phyloP scores from a whole-genome alignment of 2,113 vertebrate genomes.

The Sturnira hondurensis region DNA sequence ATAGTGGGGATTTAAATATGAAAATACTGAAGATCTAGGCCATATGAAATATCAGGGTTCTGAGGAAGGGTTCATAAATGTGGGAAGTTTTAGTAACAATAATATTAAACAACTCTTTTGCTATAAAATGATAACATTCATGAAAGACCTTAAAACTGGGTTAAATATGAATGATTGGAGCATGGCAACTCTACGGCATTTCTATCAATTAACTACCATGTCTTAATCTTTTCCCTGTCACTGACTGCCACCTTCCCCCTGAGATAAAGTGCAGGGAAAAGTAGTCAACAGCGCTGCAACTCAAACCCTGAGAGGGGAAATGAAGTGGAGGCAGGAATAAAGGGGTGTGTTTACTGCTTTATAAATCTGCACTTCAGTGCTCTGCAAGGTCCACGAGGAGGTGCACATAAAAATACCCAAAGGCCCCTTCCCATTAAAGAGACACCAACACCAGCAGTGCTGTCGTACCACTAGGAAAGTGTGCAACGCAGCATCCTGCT shows the following conservation, averaged over 20 bases:
- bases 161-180: neutral
- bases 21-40: neutral
- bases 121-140: conserved; percentile 28
- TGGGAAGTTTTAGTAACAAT: neutral
- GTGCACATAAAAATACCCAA: neutral
- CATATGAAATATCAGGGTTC: neutral
- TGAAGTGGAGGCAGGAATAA: neutral
- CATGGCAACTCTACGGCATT: neutral
- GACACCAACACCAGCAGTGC: neutral
- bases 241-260: neutral
- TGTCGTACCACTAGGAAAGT: neutral
- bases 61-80: neutral
- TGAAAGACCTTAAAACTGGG: neutral
- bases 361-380: conserved; percentile 58
- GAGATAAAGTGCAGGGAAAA: neutral
- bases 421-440: neutral
- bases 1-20: neutral
- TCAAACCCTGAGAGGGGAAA: neutral
- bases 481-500: neutral
- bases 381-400: conserved; percentile 68
- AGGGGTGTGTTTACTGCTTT: neutral
- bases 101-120: neutral
- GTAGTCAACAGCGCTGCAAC: neutral
- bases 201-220: neutral
- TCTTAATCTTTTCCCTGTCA: neutral